Evolutionary conservation across 2,797 vertebrate species (phyloP), one percentile per base, ranked within the genome.

Genomic region (Protosalanx chinensis): DNA sequence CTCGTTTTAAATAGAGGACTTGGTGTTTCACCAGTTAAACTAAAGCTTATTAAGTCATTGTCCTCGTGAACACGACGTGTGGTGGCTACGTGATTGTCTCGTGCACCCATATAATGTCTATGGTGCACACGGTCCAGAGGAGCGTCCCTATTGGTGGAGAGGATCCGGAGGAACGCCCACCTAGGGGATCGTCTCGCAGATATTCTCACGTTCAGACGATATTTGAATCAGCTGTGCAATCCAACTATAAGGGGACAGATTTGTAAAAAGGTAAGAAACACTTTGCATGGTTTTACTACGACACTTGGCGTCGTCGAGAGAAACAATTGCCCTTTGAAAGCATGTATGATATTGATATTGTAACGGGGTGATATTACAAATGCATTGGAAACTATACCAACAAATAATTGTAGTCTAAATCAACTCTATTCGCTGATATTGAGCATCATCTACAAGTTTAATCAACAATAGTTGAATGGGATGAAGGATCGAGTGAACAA

Each of bases 131-230:
- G 59, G 85, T 84, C 79, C 86, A 86, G 81, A 75, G 85, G 88
- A 83, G 84, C 77, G 83, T 88, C 82, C 88, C 88, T 88, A 91
- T 92, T 92, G 79, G 90, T 84, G 88, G 87, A 91, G 86, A 89
- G 86, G 86, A 86, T 80, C 81, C 71, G 82, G 86, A 86, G 87
- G 78, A 91, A 93, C 91, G 90, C 91, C 92, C 88, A 88, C 86
- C 87, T 46, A 87, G 79, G 81, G 81, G 83, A 90, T 91, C 88
- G 79, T 78, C 23, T 84, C 81, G 76, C 85, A 84, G 85, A 87
- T 81, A 90, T 82, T 82, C 88, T 84, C 82, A 75, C 78, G 72
- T 83, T 89, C 77, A 80, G 79, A 82, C 86, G 76, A 81, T 79
- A 83, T 88, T 89, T 84, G 79, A 86, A 83, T 85, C 79, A 74